Evolutionary conservation across 2,888 invertebrate genomes (phyloP), one percentile per base, ranked within the genome.

Genomic region (Thecocarcelia acutangulata): DNA sequence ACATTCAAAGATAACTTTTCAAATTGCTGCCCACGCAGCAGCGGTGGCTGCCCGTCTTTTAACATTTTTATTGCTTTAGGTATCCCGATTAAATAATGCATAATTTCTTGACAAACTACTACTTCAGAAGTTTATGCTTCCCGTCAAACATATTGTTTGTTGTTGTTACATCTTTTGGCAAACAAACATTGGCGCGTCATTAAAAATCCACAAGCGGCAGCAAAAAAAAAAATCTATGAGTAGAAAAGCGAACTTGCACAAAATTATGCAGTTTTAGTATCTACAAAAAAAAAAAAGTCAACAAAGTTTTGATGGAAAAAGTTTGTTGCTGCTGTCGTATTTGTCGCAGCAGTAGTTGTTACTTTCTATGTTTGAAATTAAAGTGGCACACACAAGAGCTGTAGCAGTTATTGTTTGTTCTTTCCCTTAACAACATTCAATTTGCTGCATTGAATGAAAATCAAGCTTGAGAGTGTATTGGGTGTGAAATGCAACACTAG

Each of bases 271-370:
- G 59, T 72, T 80, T 56, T 24, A 59, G 80, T 80, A 59, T 58
- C 69, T 37, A 48, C 76, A 52, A 50, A 59, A 75, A 56, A 48
- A 2, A 21, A n/a, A 19, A n/a, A 48, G 11, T 24, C 2, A 48
- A 58, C 19, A 82, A 82, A 82, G 52, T 82, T 82, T 82, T 82
- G 81, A 82, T 82, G 73, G 81, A 69, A 78, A 82, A 82, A 82
- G 73, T 82, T 82, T 77, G 42, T 44, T 63, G 37, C 42, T 54
- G 48, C 37, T 61, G 68, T 75, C 37, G 63, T 56, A 12, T 44
- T n/a, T 44, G 69, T 61, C 11, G 58, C 37, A 21, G 58, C 63
- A 15, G 42, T 15, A 50, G 64, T 66, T 52, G 64, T 33, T 44
- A 19, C 40, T 56, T 64, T 58, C 37, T 59, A 24, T 80, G 17